Conservation (phyloP, 2,113 vertebrate species). For the Erythrolamprus reginae region DNA sequence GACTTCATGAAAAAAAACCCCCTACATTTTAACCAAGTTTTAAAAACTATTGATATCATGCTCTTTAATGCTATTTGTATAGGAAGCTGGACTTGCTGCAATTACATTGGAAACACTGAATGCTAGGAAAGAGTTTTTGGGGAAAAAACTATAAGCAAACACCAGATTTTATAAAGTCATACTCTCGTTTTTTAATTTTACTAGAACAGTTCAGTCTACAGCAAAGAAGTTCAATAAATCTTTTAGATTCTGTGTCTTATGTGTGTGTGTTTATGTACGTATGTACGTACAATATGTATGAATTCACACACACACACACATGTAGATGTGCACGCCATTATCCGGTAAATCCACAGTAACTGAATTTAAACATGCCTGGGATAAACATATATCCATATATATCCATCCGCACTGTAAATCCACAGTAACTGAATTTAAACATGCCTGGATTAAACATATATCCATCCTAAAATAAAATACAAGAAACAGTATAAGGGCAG, state of each 20-base stretch:
- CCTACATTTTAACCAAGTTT: not conserved
- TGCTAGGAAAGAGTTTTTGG: not conserved
- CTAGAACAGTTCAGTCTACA: slow-evolving; percentile 27
- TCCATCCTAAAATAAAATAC: too few species aligned
- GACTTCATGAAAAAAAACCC: not conserved
- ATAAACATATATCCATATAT: too few species aligned
- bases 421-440: too few species aligned
- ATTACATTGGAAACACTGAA: not conserved
- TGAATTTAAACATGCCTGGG: too few species aligned
- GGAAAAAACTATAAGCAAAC: slow-evolving; percentile 5
- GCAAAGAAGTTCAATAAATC: slow-evolving; percentile 26
- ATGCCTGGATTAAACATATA: too few species aligned
- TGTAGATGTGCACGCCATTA: too few species aligned
- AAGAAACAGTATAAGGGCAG: too few species aligned
- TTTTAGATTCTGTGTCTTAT: not conserved
- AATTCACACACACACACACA: too few species aligned
- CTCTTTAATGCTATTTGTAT: not conserved
- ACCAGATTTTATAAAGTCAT: slow-evolving; percentile 29
- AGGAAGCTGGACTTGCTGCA: not conserved
- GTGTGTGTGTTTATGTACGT: not conserved
- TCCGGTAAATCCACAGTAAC: too few species aligned
- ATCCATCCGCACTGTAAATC: too few species aligned
- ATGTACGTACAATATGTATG: too few species aligned
- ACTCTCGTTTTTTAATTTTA: slow-evolving; percentile 3
- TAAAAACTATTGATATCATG: not conserved